Evolutionary conservation across 2,113 vertebrate genomes (phyloP).

Genomic region (Burhinus oedicnemus): DNA sequence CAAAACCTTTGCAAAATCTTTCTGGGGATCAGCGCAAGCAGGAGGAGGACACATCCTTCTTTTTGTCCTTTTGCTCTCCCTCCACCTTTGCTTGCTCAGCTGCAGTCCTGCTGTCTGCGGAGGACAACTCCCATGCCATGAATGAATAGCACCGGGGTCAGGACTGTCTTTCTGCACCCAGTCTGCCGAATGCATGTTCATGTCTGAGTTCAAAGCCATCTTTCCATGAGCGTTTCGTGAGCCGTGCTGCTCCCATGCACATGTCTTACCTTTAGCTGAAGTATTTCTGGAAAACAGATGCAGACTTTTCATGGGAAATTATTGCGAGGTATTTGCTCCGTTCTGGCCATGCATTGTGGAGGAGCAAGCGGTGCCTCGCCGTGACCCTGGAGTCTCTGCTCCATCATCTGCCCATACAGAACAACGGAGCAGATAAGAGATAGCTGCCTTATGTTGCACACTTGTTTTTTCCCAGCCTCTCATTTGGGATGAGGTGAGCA

Average conservation of each 20-base stretch:
- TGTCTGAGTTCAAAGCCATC: background rate
- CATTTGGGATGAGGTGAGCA: conserved; percentile 44
- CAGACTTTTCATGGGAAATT: background rate
- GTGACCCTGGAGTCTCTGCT: background rate
- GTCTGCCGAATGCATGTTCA: accelerated
- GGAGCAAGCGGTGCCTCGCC: background rate
- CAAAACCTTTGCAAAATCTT: background rate
- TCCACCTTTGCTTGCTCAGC: background rate
- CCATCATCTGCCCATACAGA: background rate
- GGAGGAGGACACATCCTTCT: background rate
- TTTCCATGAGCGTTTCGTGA: accelerated
- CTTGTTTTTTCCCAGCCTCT: background rate
- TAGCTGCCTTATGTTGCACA: background rate
- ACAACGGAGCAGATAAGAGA: background rate
- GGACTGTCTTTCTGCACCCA: background rate
- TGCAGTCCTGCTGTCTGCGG: background rate
- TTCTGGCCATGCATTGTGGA: background rate
- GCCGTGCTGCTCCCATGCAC: background rate
- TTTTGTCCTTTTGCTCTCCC: background rate
- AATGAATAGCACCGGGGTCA: background rate
- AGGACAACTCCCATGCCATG: accelerated
- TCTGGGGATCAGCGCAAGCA: background rate
- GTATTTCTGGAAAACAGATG: background rate
- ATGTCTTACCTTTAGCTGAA: background rate
- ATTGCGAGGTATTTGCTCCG: background rate